Base-by-base conservation (phyloP, 1,140 invertebrate species). In the Pissodes strobi region DNA sequence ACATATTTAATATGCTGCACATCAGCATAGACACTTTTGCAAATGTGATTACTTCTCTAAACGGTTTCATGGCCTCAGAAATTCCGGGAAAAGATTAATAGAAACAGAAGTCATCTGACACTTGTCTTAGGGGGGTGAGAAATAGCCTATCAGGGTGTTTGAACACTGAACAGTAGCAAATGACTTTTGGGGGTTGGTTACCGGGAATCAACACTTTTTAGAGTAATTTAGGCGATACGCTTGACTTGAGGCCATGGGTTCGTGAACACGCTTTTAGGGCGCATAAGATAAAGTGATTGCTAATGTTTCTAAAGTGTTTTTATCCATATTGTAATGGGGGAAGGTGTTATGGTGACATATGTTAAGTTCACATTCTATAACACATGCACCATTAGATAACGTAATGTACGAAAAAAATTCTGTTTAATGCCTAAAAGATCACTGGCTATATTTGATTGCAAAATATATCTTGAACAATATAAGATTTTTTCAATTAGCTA, bases 91-190 rank as follows among this genome's bases (percentile, higher is more conserved):
- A 58, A 58, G 55, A 58, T 58, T 58, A 46, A 58, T 58, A 58
- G 55, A 58, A 58, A 58, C 55, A 58, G 38, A 58, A 58, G 55
- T 45, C 55, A 46, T 45, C 39, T 37, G 55, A 58, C 55, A 58
- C 55, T 58, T 58, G 55, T 58, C 55, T 46, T 21, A 15, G 55
- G 22, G 41, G 41, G 55, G 43, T 58, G 55, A 58, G 19, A 58
- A 58, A 58, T 58, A 17, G 43, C 55, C 55, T 46, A 56, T 56
- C 52, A 39, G 52, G 52, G 52, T 56, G 55, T 58, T 58, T 58
- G 39, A 58, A 58, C 55, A 45, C 55, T 21, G 55, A 58, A 58
- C 39, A 58, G 55, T 46, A 46, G 55, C 55, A 58, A 58, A 58
- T 58, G 41, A 58, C 39, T 45, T 58, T 39, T 45, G 17, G 55